Conservation (phyloP, 2,888 invertebrate genomes). For the Prenolepis imparis region DNA sequence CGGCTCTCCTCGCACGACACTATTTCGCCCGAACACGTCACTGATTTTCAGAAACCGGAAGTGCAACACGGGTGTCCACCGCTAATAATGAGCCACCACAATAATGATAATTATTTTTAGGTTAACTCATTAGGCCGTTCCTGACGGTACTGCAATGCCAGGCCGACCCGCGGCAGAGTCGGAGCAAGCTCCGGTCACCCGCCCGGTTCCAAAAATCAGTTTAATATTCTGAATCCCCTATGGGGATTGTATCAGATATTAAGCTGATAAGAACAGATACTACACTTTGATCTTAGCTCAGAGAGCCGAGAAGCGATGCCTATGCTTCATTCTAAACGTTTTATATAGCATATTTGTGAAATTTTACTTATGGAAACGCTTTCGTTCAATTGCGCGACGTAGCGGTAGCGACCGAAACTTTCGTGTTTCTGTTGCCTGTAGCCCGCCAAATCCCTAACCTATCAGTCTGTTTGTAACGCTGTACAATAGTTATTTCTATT, state of each 20-base stretch:
- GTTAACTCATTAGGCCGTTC: constrained; percentile 30
- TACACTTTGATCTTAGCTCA: constrained; percentile 40
- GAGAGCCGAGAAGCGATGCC: constrained; percentile 18
- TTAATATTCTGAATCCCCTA: constrained; percentile 39
- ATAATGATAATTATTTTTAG: too few species aligned
- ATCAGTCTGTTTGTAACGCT: neutral
- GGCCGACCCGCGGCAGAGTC: constrained; percentile 63
- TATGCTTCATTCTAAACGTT: neutral
- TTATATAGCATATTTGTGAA: neutral
- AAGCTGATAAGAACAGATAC: constrained; percentile 17
- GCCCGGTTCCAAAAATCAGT: constrained; percentile 5
- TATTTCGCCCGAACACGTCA: too few species aligned
- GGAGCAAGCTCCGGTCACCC: constrained; percentile 35
- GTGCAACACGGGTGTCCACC: too few species aligned
- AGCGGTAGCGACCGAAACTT: neutral
- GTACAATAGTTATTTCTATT: neutral
- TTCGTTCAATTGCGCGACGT: neutral
- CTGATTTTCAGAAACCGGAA: too few species aligned
- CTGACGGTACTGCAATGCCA: constrained; percentile 69
- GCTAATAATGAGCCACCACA: too few species aligned
- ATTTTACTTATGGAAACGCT: neutral
- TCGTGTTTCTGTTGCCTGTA: neutral
- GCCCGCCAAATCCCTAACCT: neutral
- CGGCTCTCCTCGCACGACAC: too few species aligned
- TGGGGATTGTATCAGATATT: constrained; percentile 39